Base-by-base conservation (phyloP, 64 coral and sea anemone genomes). In the Platygyra sinensis region DNA sequence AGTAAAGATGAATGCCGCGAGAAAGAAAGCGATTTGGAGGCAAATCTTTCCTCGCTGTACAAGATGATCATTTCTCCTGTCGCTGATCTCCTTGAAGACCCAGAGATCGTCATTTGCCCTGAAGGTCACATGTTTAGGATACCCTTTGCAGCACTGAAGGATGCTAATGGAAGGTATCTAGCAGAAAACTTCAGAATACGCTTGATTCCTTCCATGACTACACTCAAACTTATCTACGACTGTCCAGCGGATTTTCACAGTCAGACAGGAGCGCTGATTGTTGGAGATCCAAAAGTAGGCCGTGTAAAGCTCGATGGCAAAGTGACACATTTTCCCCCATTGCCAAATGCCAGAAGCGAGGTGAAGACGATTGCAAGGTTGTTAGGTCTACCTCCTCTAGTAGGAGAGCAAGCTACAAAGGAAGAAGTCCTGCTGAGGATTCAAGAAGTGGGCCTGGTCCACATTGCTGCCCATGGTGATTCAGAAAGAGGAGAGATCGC, bases 241-340 rank as follows among this genome's bases (percentile, higher is more conserved):
- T 30, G 60, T 19, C 36, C 61, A 31, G 27, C 61, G 9, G 39
- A 32, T 52, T 80, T 24, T 72, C 27, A 80, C 24, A 20, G 32
- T 6, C 13, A 28, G 27, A 55, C 14, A 52, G 51, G 63, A 14
- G 75, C 62, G 13, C 36, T 90, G 38, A 32, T 80, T 54, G 67
- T 90, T 50, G 88, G 88, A 90, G 88, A 80, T 30, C 88, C 88
- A 14, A 13, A 72, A 27, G 88, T 90, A 14, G 31, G 60, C 22
- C 28, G 27, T 24, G 60, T 90, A 12, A 7, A 20, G 6, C 42
- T 46, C 42, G 42, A 46, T 8, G 42, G 42, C 5, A 46, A 46
- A 46, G 42, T 46, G 42, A 46, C 42, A 46, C 42, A 46, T 46
- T 7, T 90, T 0, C 8, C 2, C 0, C 0, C 19, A 7, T 24